Conservation (phyloP, 1,140 invertebrate species). For the Drosophila gunungcola region DNA sequence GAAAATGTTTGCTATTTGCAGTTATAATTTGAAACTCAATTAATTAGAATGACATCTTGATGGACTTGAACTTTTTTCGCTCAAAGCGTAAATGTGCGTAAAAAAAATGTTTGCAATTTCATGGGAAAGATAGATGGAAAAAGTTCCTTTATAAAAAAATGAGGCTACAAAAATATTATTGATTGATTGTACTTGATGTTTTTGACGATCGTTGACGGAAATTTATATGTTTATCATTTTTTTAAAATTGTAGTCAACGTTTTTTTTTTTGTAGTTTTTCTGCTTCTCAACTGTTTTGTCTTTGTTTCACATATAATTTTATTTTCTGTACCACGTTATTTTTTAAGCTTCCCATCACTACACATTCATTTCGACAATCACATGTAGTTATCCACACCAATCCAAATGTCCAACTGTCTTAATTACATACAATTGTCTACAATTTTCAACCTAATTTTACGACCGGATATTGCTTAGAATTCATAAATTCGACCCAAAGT, state of each 20-base stretch:
- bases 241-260: too few species aligned
- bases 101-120: slow-evolving; percentile 21
- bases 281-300: too few species aligned
- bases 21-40: slow-evolving; percentile 43
- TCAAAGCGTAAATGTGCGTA: slow-evolving; percentile 5
- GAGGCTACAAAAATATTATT: not conserved
- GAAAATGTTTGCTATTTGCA: slow-evolving; percentile 33
- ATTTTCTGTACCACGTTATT: not conserved
- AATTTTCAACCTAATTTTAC: slow-evolving; percentile 27
- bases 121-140: not conserved
- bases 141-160: not conserved
- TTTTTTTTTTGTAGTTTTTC: too few species aligned
- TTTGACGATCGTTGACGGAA: slow-evolving; percentile 9
- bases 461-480: slow-evolving; percentile 66
- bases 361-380: not conserved
- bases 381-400: slow-evolving; percentile 12
- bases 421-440: slow-evolving; percentile 47
- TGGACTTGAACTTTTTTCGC: slow-evolving; percentile 27
- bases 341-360: too few species aligned
- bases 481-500: slow-evolving; percentile 52
- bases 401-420: slow-evolving; percentile 21
- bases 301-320: slow-evolving; percentile 4
- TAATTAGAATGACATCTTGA: slow-evolving; percentile 41
- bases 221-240: not conserved
- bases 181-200: not conserved